phyloP scores from a whole-genome alignment of 2,888 invertebrate genomes.

The Tipula lateralis region DNA sequence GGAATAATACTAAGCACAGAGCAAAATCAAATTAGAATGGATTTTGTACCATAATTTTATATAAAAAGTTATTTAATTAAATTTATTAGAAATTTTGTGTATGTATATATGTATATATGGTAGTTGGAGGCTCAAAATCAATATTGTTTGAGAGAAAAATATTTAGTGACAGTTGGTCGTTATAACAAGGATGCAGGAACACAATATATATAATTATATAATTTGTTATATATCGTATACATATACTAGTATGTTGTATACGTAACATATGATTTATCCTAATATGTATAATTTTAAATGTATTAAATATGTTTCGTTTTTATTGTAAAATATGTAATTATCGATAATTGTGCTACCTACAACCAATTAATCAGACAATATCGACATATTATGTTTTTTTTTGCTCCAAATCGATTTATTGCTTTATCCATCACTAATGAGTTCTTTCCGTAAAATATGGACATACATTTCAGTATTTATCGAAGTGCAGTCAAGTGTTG shows the following conservation, averaged over 20 bases:
- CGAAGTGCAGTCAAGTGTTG: too few relatives aligned
- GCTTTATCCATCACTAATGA: too few relatives aligned
- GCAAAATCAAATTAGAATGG: neutral
- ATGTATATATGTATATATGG: neutral
- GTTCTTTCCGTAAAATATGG: too few relatives aligned
- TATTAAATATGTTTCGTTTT: neutral
- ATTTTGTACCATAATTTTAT: neutral
- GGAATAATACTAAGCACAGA: neutral
- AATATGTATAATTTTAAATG: neutral
- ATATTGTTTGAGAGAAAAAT: neutral
- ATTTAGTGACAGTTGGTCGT: neutral
- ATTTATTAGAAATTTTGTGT: neutral
- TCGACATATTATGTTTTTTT: too few relatives aligned
- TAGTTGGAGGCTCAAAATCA: neutral
- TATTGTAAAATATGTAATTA: neutral
- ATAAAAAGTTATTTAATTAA: conserved; percentile 11
- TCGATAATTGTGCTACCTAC: neutral
- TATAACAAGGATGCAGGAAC: neutral
- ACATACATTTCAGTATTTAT: too few relatives aligned
- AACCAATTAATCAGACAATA: too few relatives aligned
- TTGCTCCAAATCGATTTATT: too few relatives aligned
- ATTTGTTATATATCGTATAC: neutral
- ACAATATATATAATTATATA: neutral
- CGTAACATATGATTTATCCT: neutral
- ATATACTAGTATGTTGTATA: neutral